Conservation (phyloP, 2,797 vertebrate species). For the Malacoctenus gilli region DNA sequence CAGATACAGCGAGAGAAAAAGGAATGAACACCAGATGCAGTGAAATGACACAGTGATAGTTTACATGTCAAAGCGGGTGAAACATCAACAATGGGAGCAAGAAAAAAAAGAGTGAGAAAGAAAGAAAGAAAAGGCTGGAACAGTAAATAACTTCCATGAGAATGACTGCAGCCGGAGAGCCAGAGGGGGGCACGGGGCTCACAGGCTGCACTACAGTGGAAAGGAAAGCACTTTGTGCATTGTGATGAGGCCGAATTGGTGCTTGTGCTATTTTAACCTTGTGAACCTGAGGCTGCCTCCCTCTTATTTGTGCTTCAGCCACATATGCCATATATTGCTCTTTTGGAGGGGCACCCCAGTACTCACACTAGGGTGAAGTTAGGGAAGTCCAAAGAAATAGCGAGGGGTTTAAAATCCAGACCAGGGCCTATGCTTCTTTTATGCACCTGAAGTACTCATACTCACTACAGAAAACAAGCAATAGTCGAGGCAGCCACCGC, state of each 20-base stretch:
- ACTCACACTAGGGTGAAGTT: slow-evolving; percentile 9
- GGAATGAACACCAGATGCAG: slow-evolving; percentile 55
- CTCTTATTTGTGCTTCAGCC: slow-evolving; percentile 23
- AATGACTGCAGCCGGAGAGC: slow-evolving; percentile 43
- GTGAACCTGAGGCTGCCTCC: slow-evolving; percentile 35
- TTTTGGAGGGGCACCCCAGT: slow-evolving; percentile 14
- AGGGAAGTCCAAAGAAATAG: background rate
- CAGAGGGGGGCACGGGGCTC: slow-evolving; percentile 45
- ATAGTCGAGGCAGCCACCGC: background rate
- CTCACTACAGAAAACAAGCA: too few species aligned
- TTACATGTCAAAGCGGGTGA: slow-evolving; percentile 55
- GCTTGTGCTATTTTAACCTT: slow-evolving; percentile 34
- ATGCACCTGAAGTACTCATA: background rate
- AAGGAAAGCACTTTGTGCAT: slow-evolving; percentile 40
- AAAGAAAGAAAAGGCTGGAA: slow-evolving; percentile 26
- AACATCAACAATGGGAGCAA: slow-evolving; percentile 50
- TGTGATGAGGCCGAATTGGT: slow-evolving; percentile 41
- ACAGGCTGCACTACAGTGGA: slow-evolving; percentile 30
- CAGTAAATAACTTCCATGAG: slow-evolving; percentile 65
- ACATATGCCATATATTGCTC: slow-evolving; percentile 7
- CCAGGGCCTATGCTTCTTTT: background rate
- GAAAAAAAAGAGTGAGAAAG: slow-evolving; percentile 27
- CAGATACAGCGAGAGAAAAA: slow-evolving; percentile 21
- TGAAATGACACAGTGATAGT: slow-evolving; percentile 60
- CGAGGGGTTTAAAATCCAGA: background rate